These are phyloP conservation scores for Oscheius sp. DNA, from an alignment of 2,888 invertebrate species.

Conservation along the genomic window DNA sequence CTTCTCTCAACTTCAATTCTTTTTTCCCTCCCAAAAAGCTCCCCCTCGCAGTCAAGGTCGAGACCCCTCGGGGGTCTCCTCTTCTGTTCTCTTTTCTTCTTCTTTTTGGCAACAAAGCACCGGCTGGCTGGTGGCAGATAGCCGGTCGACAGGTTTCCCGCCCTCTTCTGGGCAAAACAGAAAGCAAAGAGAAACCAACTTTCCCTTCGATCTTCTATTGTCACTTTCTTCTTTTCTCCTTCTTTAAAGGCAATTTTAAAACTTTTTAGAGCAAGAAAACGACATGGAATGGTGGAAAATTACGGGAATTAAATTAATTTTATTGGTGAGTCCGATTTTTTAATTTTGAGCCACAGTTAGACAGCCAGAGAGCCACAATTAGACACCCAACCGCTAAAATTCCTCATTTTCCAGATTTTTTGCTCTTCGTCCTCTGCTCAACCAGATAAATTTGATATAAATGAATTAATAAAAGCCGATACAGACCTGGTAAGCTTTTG, in stretches of 20 bases:
- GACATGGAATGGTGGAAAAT: slow-evolving; percentile 5
- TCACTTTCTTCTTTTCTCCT: background rate
- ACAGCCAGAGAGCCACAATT: too few relatives aligned
- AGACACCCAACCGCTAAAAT: too few relatives aligned
- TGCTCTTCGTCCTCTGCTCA: background rate
- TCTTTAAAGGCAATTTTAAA: background rate
- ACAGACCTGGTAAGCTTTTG: slow-evolving; percentile 11
- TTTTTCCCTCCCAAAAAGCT: too few relatives aligned
- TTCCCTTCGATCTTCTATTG: slow-evolving; percentile 1
- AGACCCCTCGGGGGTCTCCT: slow-evolving; percentile 2
- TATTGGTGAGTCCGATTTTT: background rate
- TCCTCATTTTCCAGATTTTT: background rate
- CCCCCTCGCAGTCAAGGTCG: slow-evolving; percentile 26
- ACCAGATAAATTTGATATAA: slow-evolving; percentile 2
- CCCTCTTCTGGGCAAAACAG: background rate
- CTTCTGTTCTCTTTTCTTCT: too few relatives aligned
- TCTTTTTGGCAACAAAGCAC: slow-evolving; percentile 11
- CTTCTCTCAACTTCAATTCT: too few relatives aligned
- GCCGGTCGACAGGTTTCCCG: slow-evolving; percentile 25
- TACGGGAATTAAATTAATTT: background rate
- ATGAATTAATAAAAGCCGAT: slow-evolving; percentile 7
- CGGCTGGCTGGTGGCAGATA: slow-evolving; percentile 12
- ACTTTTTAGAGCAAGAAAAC: too few relatives aligned
- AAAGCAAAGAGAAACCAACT: too few relatives aligned
- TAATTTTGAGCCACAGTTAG: too few relatives aligned